A percentile compares a stretch with the other conserved stretches of the same genome.
Evolutionary conservation across 1,140 invertebrate genomes (phyloP).

Genomic region (Oncopeltus fasciatus): DNA sequence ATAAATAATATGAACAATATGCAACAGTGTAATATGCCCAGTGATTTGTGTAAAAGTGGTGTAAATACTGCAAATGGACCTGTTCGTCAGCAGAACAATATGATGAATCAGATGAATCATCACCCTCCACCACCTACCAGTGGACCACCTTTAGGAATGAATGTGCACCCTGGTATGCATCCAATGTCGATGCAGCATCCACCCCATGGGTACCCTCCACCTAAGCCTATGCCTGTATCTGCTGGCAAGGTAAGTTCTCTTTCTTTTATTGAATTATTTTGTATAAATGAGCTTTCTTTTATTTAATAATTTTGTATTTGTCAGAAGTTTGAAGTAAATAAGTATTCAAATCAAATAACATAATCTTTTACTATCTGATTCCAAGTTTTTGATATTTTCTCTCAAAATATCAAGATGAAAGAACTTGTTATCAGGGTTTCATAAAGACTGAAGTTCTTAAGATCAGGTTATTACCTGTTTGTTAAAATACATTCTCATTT

Average conservation of each 20-base stretch:
- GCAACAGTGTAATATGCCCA: slow-evolving; percentile 30
- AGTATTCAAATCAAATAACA: no score
- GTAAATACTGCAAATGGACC: slow-evolving; percentile 14
- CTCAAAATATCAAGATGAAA: no score
- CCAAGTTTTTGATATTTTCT: no score
- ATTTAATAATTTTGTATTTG: no score
- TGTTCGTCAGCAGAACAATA: slow-evolving; percentile 18
- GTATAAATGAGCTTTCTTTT: no score
- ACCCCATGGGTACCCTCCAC: slow-evolving; percentile 27
- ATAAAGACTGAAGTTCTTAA: no score
- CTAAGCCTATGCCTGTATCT: slow-evolving; percentile 72
- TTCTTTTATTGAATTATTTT: no score
- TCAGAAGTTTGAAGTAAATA: no score
- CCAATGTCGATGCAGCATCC: slow-evolving; percentile 23
- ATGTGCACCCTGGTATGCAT: slow-evolving; percentile 32
- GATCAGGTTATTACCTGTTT: no score
- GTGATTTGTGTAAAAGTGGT: slow-evolving; percentile 19
- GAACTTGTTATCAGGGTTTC: no score
- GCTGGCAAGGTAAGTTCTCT: slow-evolving; percentile 63
- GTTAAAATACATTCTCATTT: no score
- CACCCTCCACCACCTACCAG: slow-evolving; percentile 28
- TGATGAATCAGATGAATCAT: slow-evolving; percentile 27
- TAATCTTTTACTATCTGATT: no score
- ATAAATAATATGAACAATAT: slow-evolving; percentile 24
- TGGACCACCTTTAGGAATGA: slow-evolving; percentile 36